Evolutionary conservation across 92 coral and sea anemone species (phyloP), one percentile per base, ranked within the genome.

Genomic region (Epizoanthus stellaris): DNA sequence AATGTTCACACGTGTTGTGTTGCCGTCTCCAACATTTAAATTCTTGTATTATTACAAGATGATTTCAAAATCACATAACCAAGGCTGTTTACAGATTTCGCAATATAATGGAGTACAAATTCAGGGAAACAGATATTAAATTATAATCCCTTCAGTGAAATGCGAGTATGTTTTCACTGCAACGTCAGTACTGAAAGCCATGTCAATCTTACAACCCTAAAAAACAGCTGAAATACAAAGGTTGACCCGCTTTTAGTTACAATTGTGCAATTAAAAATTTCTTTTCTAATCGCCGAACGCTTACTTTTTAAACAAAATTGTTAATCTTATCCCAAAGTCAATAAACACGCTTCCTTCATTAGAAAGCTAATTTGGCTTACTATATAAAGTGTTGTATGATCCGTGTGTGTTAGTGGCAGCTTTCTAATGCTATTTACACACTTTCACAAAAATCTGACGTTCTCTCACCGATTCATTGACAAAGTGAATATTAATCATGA

Each of bases 371-470:
- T 56, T 76, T 77, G 80, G 80, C 54, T 67, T 53, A 52, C 80
- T 82, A 82, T 60, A 56, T 68, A 62, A 73, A 77, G 67, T 73
- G 85, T 68, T 82, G 88, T 17, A 57, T 82, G 3, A 76, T 64
- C 64, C 81, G 56, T 62, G 70, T 77, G 5, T 69, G 63, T 61
- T 62, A 77, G 40, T 60, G 73, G 73, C 73, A 38, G 73, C 73
- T 11, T 3, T 38, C 73, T 38, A 68, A 77, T 68, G 8, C 57
- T 86, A 53, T 82, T 73, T 86, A 81, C 85, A 72, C 73, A 75
- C 80, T 63, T 9, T 43, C 25, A 56, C 21, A 70, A 71, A 56
- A 34, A 4, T 38, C 49, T 43, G 61, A 42, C 69, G 59, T 39
- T 43, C 42, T 9, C 25, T 49, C 39, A 66, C 13, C 30, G 23